These are phyloP conservation scores for Caloenas nicobarica DNA, from an alignment of 2,113 vertebrate genomes.

Conservation along the genomic window DNA sequence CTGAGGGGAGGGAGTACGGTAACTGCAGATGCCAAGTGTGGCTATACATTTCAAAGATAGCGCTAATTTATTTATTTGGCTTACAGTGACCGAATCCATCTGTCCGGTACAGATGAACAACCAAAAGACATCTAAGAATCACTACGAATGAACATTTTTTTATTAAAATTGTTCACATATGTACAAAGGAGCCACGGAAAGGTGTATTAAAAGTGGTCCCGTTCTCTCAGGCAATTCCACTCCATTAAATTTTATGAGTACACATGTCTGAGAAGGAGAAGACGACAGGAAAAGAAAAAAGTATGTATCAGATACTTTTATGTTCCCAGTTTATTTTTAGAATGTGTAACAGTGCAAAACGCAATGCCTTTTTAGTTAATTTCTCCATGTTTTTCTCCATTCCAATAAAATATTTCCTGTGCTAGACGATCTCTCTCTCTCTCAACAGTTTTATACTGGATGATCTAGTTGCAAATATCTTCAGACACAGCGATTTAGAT, in stretches of 20 bases:
- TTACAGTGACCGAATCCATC: slow-evolving; percentile 68
- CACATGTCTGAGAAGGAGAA: slow-evolving; percentile 14
- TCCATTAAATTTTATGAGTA: slow-evolving; percentile 63
- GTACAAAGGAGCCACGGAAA: slow-evolving; percentile 50
- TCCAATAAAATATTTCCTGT: slow-evolving; percentile 24
- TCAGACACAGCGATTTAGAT: not conserved
- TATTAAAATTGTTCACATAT: slow-evolving; percentile 72
- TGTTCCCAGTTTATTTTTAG: slow-evolving; percentile 40
- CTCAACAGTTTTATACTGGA: not conserved
- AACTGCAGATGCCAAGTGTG: slow-evolving; percentile 62
- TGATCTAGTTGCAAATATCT: not conserved
- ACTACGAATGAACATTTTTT: slow-evolving; percentile 1
- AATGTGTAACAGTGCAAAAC: not conserved
- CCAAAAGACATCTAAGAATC: slow-evolving; percentile 36
- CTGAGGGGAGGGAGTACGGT: slow-evolving; percentile 8
- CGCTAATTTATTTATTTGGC: slow-evolving; percentile 74
- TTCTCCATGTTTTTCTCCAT: not conserved
- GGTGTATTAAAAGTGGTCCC: slow-evolving; percentile 46
- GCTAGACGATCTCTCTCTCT: not conserved
- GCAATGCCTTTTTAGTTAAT: not conserved
- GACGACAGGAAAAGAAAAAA: not conserved
- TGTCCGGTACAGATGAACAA: slow-evolving; percentile 60
- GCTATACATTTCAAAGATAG: slow-evolving; percentile 74
- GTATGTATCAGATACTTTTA: not conserved
- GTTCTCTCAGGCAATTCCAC: slow-evolving; percentile 56